Base-by-base conservation (phyloP, 2,113 vertebrate genomes). In the Thamnophis sirtalis region DNA sequence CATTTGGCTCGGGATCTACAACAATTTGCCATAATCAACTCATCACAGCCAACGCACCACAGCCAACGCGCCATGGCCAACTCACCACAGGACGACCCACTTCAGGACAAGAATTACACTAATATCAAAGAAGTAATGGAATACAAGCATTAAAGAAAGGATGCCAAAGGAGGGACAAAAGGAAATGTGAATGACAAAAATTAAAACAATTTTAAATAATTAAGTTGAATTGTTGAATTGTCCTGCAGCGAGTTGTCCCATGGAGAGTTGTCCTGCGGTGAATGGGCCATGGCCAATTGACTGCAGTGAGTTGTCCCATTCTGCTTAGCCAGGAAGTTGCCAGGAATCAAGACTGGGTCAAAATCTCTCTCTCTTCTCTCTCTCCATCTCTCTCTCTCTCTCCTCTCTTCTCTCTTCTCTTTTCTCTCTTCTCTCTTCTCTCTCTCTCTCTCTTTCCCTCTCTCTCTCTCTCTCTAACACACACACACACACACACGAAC, bases 11-110 rank as follows among this genome's bases (percentile, higher is more conserved):
- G 68, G 9, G 9, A 9, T 24, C 60, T 63, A 13, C 10, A 3
- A n/a, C 10, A 63, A 15, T 4, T 63, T n/a, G 1, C 26, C 10
- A 4, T 10, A 63, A 63, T 13, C 60, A 63, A 13, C 10, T 2
- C 2, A 58, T 22, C 21, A 0, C 2, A 7, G 56, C 55, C 21
- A 56, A 7, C 5, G 1, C 3, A 9, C 9, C 3, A 3, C 1
- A 0, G 60, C 60, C 60, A 63, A 13, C 10, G 28, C 4, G 1
- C 10, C 26, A n/a, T 63, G 60, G 60, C 58, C 58, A 26, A 28
- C 9, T 28, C 24, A 4, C 3, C 1, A 3, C 1, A 9, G 3
- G 56, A 56, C 55, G 22, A 56, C 2, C 22, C 19, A 3, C 22
- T 58, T 58, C 8, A 2, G 26, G 28, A 5, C 60, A 63, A 63